These are phyloP conservation scores for Polypterus senegalus DNA, from an alignment of 2,113 vertebrate genomes.

Conservation along the genomic window DNA sequence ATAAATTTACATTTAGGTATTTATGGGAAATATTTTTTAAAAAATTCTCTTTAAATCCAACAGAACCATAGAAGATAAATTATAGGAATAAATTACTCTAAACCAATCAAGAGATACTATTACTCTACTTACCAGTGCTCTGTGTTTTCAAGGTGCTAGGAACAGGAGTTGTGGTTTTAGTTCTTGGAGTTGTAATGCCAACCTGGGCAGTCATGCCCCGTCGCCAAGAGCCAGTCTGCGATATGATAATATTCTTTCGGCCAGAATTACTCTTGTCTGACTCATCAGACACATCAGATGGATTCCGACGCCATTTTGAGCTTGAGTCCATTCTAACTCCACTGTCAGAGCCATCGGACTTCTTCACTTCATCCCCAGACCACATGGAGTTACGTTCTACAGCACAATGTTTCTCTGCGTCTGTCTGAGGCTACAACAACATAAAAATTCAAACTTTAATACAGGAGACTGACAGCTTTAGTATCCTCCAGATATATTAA, in stretches of 20 bases:
- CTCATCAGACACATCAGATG: slow-evolving; percentile 85
- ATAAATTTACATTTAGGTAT: too few relatives aligned
- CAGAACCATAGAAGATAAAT: slow-evolving; percentile 4
- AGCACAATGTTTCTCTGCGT: slow-evolving; percentile 81
- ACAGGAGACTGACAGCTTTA: too few relatives aligned
- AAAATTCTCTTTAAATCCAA: too few relatives aligned
- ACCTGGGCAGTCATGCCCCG: slow-evolving; percentile 90
- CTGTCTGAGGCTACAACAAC: slow-evolving; percentile 56
- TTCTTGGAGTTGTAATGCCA: slow-evolving; percentile 81
- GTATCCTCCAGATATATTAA: too few relatives aligned
- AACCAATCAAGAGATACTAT: slow-evolving; percentile 21
- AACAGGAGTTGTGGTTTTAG: slow-evolving; percentile 56
- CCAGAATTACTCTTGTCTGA: slow-evolving; percentile 80
- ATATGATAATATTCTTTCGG: slow-evolving; percentile 67
- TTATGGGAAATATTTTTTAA: too few relatives aligned
- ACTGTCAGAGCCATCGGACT: slow-evolving; percentile 74
- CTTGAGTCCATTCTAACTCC: slow-evolving; percentile 67
- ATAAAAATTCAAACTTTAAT: background rate
- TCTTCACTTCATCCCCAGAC: slow-evolving; percentile 78
- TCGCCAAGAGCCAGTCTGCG: slow-evolving; percentile 91
- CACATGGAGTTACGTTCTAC: slow-evolving; percentile 61
- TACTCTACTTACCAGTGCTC: slow-evolving; percentile 59
- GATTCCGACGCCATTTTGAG: slow-evolving; percentile 78
- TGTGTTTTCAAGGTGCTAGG: slow-evolving; percentile 61
- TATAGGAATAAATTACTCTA: slow-evolving; percentile 23